phyloP scores from a whole-genome alignment of 2,888 invertebrate genomes.

The Mythimna ferrago region DNA sequence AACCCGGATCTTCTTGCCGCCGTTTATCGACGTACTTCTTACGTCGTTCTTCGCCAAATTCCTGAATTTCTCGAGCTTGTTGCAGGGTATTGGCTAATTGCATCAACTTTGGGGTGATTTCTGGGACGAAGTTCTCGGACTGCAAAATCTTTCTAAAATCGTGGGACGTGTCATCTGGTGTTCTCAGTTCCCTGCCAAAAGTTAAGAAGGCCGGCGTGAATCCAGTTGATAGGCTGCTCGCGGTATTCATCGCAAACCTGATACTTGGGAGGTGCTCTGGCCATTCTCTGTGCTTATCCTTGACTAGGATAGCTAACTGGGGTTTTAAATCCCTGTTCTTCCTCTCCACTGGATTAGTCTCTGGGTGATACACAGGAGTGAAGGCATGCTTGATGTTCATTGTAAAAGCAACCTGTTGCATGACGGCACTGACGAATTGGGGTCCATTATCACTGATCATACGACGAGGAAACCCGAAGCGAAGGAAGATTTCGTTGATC shows the following conservation, averaged over 20 bases:
- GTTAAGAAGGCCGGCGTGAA: too few species aligned
- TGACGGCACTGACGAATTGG: conserved; percentile 60
- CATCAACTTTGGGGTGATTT: conserved; percentile 6
- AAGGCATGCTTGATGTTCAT: conserved; percentile 3
- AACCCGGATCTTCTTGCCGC: neutral
- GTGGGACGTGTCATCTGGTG: conserved; percentile 1
- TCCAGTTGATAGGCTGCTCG: neutral
- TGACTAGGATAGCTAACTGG: conserved; percentile 13
- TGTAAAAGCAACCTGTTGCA: neutral
- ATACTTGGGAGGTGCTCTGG: conserved; percentile 5
- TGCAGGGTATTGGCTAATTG: neutral
- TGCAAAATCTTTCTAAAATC: neutral
- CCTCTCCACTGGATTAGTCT: conserved; percentile 7
- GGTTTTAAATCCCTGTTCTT: conserved; percentile 13
- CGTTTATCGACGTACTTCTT: neutral
- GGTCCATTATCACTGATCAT: conserved; percentile 66
- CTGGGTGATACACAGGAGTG: conserved; percentile 3
- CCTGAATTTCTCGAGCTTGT: neutral
- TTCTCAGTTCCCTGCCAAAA: neutral
- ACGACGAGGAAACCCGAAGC: conserved; percentile 70
- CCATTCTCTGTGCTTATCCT: neutral
- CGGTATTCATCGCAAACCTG: conserved; percentile 3
- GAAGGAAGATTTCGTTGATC: conserved; percentile 66
- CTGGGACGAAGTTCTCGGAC: neutral
- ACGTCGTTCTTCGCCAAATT: neutral